Evolutionary conservation across 2,113 vertebrate genomes (phyloP).

Genomic region (Caloenas nicobarica): DNA sequence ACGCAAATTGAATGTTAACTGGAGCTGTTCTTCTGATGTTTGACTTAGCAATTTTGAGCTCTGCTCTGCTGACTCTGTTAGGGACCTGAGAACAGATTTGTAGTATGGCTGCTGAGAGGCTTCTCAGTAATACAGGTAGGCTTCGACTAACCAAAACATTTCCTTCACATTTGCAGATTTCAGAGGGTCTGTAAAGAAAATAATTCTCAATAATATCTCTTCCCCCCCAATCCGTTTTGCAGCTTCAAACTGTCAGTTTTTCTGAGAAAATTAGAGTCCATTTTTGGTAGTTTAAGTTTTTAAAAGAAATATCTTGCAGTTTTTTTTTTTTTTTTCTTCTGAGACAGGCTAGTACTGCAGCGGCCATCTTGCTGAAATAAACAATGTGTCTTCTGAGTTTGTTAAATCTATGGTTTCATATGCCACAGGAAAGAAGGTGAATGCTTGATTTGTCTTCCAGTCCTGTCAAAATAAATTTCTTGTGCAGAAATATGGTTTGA

Average conservation of each 20-base stretch:
- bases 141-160: not conserved
- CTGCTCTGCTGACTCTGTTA: not conserved
- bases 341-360: not conserved
- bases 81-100: not conserved
- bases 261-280: not conserved
- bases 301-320: not conserved
- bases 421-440: not conserved
- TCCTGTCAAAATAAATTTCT: not conserved
- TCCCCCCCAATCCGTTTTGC: not conserved
- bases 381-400: not conserved
- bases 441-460: not conserved
- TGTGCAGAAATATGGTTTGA: not conserved
- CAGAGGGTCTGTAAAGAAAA: not conserved
- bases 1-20: not conserved
- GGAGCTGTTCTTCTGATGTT: not conserved
- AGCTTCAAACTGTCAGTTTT: not conserved
- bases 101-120: not conserved
- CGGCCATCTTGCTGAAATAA: not conserved
- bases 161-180: not conserved
- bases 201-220: not conserved
- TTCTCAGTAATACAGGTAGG: not conserved
- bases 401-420: not conserved
- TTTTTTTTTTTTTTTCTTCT: too few relatives aligned
- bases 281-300: not conserved
- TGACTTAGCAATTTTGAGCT: not conserved